Percentiles rank a stretch among this genome's conserved stretches.
phyloP scores from a whole-genome alignment of 2,113 vertebrate species.

The Megaceryle torquata region DNA sequence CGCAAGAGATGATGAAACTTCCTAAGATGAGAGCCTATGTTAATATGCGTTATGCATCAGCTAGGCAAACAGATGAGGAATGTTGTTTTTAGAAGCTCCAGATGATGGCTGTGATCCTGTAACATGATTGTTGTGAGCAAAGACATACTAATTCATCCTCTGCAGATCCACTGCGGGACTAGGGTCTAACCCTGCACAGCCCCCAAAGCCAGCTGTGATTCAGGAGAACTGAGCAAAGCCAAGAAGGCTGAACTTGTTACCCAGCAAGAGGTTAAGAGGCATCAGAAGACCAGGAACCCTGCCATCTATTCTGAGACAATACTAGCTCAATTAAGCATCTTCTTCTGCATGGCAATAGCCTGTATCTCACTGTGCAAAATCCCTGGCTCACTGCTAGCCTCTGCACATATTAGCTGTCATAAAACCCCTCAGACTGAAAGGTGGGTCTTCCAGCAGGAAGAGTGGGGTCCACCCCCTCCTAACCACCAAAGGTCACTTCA shows the following conservation, averaged over 20 bases:
- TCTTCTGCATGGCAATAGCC: conserved; percentile 58
- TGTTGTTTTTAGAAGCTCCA: conserved; percentile 54
- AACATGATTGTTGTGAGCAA: not conserved
- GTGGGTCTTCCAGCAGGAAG: not conserved
- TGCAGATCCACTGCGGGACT: not conserved
- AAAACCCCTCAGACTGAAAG: not conserved
- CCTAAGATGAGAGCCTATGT: conserved; percentile 42
- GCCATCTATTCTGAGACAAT: conserved; percentile 29
- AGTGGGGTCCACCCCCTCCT: not conserved
- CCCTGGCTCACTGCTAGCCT: conserved; percentile 59
- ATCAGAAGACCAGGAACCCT: not conserved
- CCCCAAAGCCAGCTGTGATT: not conserved
- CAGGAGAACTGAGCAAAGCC: not conserved
- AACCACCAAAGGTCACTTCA: not conserved
- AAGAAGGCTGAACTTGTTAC: not conserved
- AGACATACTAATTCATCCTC: not conserved
- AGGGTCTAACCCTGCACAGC: not conserved
- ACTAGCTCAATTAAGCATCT: conserved; percentile 48
- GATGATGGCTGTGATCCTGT: conserved; percentile 20
- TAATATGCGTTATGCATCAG: conserved; percentile 42
- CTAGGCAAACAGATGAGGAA: conserved; percentile 48
- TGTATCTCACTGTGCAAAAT: conserved; percentile 46
- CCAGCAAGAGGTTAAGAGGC: not conserved
- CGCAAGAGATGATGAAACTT: conserved; percentile 59
- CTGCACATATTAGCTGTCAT: not conserved